Percentiles rank a stretch among this genome's conserved stretches.
Conservation (phyloP, 2,888 invertebrate species). For the Lepidocyrtinus sp. region DNA sequence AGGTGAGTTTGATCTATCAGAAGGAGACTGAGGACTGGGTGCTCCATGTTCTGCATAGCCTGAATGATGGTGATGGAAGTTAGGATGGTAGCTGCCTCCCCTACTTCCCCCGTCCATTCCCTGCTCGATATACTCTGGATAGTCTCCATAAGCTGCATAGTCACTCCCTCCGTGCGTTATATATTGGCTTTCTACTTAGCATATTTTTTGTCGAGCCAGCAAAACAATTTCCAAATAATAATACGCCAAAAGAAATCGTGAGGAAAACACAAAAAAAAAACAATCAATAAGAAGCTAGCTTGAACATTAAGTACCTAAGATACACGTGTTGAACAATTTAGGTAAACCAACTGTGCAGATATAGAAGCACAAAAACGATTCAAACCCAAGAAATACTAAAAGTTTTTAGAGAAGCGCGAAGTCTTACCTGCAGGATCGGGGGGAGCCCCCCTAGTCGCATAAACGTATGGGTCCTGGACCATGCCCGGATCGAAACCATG, state of each 20-base stretch:
- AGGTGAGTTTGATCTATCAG: slow-evolving; percentile 76
- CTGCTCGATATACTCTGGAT: slow-evolving; percentile 64
- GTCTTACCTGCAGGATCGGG: slow-evolving; percentile 68
- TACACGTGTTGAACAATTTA: slow-evolving; percentile 22
- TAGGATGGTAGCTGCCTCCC: slow-evolving; percentile 69
- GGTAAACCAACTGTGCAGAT: slow-evolving; percentile 24
- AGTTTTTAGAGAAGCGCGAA: neutral
- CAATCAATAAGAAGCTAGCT: slow-evolving; percentile 30
- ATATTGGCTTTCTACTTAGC: slow-evolving; percentile 49
- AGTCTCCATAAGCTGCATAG: slow-evolving; percentile 78
- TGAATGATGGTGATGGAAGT: slow-evolving; percentile 69
- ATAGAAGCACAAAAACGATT: neutral
- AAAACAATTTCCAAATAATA: slow-evolving; percentile 24
- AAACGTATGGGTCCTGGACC: slow-evolving; percentile 69
- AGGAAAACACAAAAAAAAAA: slow-evolving; percentile 33
- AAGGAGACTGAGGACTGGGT: slow-evolving; percentile 76
- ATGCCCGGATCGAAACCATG: slow-evolving; percentile 62
- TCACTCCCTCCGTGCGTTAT: slow-evolving; percentile 70
- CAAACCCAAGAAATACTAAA: neutral
- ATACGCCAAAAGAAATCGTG: slow-evolving; percentile 38
- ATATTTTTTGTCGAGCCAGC: neutral
- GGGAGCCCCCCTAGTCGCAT: slow-evolving; percentile 65
- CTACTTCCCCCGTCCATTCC: slow-evolving; percentile 8
- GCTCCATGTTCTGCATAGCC: slow-evolving; percentile 73
- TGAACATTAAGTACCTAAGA: slow-evolving; percentile 11